Conservation (phyloP, 2,888 invertebrate species). For the Branchipolynoe longqiensis region DNA sequence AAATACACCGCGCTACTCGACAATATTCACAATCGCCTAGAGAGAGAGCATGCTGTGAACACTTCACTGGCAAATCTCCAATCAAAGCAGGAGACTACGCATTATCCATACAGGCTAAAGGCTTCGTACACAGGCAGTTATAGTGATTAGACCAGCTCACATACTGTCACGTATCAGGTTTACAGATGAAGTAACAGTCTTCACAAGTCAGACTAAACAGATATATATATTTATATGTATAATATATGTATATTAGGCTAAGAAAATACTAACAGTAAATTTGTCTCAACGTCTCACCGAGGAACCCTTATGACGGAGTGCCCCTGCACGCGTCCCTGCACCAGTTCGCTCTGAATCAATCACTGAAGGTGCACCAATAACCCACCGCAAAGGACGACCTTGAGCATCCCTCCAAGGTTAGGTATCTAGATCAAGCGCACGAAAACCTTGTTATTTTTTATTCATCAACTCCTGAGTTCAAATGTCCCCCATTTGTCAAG, state of each 20-base stretch:
- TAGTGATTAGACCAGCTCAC: background rate
- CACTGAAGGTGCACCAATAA: conserved; percentile 18
- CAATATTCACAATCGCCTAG: too few relatives aligned
- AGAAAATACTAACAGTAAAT: conserved; percentile 38
- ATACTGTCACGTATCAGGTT: background rate
- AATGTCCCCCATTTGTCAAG: background rate
- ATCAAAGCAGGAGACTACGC: too few relatives aligned
- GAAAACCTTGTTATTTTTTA: background rate
- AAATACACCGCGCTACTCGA: too few relatives aligned
- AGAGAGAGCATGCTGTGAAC: too few relatives aligned
- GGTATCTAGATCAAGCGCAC: background rate
- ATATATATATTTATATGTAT: conserved; percentile 1
- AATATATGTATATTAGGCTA: background rate
- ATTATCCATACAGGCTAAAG: background rate
- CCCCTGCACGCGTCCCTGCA: too few relatives aligned
- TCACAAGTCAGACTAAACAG: background rate
- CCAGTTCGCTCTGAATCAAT: background rate
- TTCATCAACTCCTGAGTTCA: conserved; percentile 22
- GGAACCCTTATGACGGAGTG: background rate
- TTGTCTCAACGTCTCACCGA: background rate
- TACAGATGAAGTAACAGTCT: background rate
- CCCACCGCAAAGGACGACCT: conserved; percentile 11
- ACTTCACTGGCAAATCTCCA: too few relatives aligned
- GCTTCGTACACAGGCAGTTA: background rate
- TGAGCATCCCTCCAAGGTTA: background rate